These are phyloP conservation scores for Neofelis nebulosa DNA, from an alignment of 2,113 vertebrate genomes.

Conservation along the genomic window DNA sequence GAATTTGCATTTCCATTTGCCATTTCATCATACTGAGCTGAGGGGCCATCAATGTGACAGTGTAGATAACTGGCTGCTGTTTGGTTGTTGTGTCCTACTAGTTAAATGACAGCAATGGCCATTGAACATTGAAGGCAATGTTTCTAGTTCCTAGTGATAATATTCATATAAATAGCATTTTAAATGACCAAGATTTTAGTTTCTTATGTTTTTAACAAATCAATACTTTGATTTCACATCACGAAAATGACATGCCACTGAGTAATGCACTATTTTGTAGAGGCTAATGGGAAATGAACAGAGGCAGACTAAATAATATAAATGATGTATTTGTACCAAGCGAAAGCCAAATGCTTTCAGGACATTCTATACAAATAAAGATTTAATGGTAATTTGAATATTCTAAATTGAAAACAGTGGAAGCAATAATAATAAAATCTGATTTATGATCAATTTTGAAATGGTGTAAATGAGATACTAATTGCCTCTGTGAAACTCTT, in stretches of 20 bases:
- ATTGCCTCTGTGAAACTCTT: constrained; percentile 23
- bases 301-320: constrained; percentile 40
- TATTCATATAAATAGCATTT: not conserved
- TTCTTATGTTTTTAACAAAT: constrained; percentile 41
- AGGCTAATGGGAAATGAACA: constrained; percentile 22
- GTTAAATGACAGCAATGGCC: not conserved
- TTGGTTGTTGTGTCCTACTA: not conserved
- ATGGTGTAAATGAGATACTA: not conserved
- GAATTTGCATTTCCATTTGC: not conserved
- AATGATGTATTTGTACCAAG: not conserved
- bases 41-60: not conserved
- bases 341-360: constrained; percentile 38
- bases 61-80: not conserved
- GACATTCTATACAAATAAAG: constrained; percentile 21
- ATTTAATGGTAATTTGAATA: constrained; percentile 26
- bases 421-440: constrained; percentile 28
- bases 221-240: constrained; percentile 6
- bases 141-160: not conserved
- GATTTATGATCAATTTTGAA: constrained; percentile 45
- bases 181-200: not conserved
- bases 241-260: constrained; percentile 11
- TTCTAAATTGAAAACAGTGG: constrained; percentile 33
- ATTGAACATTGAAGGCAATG: constrained; percentile 26
- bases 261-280: not conserved
- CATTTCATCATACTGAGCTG: not conserved